Base-by-base conservation (phyloP, 1,140 invertebrate species). In the Daktulosphaira vitifoliae region DNA sequence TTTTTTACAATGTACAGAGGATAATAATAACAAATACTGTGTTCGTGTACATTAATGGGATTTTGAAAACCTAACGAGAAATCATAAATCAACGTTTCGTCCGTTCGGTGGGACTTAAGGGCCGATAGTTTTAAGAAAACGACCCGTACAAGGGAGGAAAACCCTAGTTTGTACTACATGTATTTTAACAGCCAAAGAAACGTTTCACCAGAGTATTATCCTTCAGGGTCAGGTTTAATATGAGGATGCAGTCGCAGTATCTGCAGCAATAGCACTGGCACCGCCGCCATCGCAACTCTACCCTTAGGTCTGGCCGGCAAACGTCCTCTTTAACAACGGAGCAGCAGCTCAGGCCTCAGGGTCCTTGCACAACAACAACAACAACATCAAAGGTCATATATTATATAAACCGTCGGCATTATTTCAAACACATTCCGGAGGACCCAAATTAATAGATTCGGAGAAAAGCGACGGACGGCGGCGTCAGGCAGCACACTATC, bases 11-110 rank as follows among this genome's bases (percentile, higher is more conserved):
- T 33, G 11, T 33, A 33, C 11, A 33, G 29, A 33, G 29, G 11
- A 33, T 33, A 33, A 33, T 33, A 33, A 33, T 6, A 33, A 33
- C 5, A 33, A 33, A 33, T 33, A n/a, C 29, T 11, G 29, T 33
- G 29, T 33, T 5, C 11, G 18, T 16, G 18, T 16, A 44, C 56
- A 44, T 48, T 62, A 62, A 48, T 62, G 9, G 52, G 42, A 56
- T 56, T 56, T 44, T 23, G 7, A 33, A 39, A 48, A 62, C 22
- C 29, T 33, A 26, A 62, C 56, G 20, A 62, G 25, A n/a, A n/a
- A 62, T 48, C 56, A 44, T 62, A 62, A 62, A 62, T 62, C 56
- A 62, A 62, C 54, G 42, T n/a, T 59, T 46, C 11, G 39, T 46
- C 54, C 54, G 6, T 44, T 42, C n/a, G 29, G 5, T 25, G 53